Conservation (phyloP, 2,797 vertebrate genomes). For the Pseudochirops cupreus region DNA sequence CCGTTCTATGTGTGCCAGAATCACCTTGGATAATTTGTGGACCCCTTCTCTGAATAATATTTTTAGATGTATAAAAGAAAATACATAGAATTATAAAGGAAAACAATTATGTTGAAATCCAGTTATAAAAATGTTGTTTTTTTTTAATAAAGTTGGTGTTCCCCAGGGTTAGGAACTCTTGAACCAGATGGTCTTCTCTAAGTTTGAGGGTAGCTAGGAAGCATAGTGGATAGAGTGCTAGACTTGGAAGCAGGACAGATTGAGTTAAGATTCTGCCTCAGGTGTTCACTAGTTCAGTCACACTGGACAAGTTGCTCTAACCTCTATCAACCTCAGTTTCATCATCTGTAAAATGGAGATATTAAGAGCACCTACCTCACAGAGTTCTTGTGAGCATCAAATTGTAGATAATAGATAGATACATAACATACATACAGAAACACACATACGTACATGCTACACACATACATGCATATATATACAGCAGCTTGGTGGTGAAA, state of each 20-base stretch:
- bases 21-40: not conserved
- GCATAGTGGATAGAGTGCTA: not conserved
- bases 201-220: not conserved
- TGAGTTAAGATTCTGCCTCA: not conserved
- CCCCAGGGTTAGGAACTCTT: not conserved
- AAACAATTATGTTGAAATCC: not conserved
- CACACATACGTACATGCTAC: no score
- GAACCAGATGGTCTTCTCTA: not conserved
- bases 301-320: not conserved
- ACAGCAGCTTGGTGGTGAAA: not conserved
- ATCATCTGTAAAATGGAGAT: not conserved
- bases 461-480: not conserved
- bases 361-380: not conserved
- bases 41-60: not conserved
- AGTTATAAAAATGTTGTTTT: not conserved
- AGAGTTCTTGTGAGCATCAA: not conserved
- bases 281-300: not conserved
- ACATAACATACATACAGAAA: no score
- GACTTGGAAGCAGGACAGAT: not conserved
- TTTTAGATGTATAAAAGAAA: not conserved
- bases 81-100: not conserved
- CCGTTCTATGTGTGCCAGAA: not conserved
- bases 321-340: not conserved
- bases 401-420: not conserved
- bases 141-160: not conserved